These are phyloP conservation scores for Rhimphoctona megacephalus DNA, from an alignment of 2,888 invertebrate species.

Conservation along the genomic window DNA sequence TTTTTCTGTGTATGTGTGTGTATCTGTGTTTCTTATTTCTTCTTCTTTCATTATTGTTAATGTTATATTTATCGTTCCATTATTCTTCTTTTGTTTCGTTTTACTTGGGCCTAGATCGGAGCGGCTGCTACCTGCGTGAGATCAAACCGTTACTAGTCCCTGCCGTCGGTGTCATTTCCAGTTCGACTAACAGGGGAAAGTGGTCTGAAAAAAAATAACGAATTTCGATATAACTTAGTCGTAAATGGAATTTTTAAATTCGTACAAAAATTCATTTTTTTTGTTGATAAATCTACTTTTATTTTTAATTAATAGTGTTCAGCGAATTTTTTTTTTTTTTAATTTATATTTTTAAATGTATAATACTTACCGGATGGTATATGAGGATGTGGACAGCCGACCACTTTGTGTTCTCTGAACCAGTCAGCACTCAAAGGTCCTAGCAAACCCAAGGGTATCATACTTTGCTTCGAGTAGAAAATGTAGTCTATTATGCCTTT, in stretches of 20 bases:
- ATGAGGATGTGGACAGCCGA: slow-evolving; percentile 99
- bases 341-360: neutral
- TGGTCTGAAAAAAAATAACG: slow-evolving; percentile 89
- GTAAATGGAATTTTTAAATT: neutral
- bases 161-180: slow-evolving; percentile 94
- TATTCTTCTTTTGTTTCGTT: slow-evolving; percentile 70
- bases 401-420: slow-evolving; percentile 97
- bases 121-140: slow-evolving; percentile 92
- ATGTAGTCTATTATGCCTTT: slow-evolving; percentile 99
- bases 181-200: slow-evolving; percentile 95
- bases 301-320: neutral
- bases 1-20: slow-evolving; percentile 61
- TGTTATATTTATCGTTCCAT: slow-evolving; percentile 71
- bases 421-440: slow-evolving; percentile 97
- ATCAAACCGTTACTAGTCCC: slow-evolving; percentile 92
- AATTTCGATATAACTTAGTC: neutral
- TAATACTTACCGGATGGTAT: slow-evolving; percentile 92
- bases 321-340: neutral
- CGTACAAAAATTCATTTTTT: neutral
- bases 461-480: slow-evolving; percentile 98
- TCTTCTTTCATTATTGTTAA: slow-evolving; percentile 64
- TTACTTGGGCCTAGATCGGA: slow-evolving; percentile 83
- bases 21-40: slow-evolving; percentile 31
- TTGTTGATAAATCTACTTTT: neutral
- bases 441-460: slow-evolving; percentile 97